A percentile compares a stretch with the other conserved stretches of the same genome.
Evolutionary conservation across 2,797 vertebrate species (phyloP).

Genomic region (Cossypha heuglini): DNA sequence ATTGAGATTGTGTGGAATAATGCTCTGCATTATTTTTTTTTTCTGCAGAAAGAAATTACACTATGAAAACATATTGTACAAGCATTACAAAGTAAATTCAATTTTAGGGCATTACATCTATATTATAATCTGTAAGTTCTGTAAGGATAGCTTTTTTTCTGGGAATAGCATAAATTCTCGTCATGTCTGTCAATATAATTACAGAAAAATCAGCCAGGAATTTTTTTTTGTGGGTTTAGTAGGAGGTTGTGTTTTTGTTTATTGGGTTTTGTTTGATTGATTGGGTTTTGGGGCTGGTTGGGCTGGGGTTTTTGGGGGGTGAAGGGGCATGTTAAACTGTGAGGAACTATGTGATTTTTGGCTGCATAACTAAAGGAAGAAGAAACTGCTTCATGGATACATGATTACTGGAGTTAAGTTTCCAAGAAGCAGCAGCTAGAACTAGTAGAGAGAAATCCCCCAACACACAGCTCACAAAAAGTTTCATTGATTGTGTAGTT

Average conservation of each 20-base stretch:
- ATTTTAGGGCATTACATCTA: background rate
- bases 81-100: background rate
- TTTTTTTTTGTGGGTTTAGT: background rate
- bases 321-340: background rate
- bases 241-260: background rate
- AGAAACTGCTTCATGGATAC: background rate
- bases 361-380: background rate
- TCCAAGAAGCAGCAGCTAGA: background rate
- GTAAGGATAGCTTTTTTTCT: background rate
- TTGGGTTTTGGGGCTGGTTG: background rate
- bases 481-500: background rate
- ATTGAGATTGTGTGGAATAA: background rate
- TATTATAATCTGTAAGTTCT: background rate
- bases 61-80: background rate
- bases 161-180: background rate
- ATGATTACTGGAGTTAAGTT: background rate
- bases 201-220: background rate
- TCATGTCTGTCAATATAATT: background rate
- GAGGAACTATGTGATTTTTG: background rate
- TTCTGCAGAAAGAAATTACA: background rate
- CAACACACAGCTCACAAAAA: background rate
- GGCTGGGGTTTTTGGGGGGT: rapidly evolving
- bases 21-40: background rate
- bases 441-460: background rate
- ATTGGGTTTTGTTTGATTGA: background rate